These are phyloP conservation scores for Sinocyclocheilus maitianheensis DNA, from an alignment of 2,113 vertebrate species.

Conservation along the genomic window DNA sequence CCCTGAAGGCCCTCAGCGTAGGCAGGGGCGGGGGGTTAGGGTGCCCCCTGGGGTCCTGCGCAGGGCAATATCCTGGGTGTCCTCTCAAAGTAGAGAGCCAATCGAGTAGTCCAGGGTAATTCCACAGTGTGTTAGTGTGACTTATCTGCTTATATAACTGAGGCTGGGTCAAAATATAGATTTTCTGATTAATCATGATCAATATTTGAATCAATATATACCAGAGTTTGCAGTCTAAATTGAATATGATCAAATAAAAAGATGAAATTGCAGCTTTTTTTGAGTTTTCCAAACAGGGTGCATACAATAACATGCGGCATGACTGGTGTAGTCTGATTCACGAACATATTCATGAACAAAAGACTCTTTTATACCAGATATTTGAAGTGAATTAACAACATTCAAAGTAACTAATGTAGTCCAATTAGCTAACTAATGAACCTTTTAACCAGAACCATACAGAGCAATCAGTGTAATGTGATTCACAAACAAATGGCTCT, in stretches of 20 bases:
- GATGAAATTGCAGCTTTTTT: neutral
- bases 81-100: slow-evolving; percentile 56
- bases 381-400: neutral
- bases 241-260: neutral
- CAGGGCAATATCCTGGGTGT: slow-evolving; percentile 59
- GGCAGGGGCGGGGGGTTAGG: slow-evolving; percentile 38
- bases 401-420: neutral
- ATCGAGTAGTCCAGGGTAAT: slow-evolving; percentile 53
- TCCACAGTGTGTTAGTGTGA: slow-evolving; percentile 18
- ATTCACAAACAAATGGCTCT: neutral
- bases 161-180: neutral
- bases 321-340: neutral
- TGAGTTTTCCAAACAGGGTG: neutral
- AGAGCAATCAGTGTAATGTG: neutral
- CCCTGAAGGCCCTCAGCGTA: slow-evolving; percentile 31
- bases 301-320: neutral
- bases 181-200: neutral
- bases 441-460: neutral
- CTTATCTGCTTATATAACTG: slow-evolving; percentile 19
- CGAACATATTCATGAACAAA: neutral
- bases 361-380: neutral
- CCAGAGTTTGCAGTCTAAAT: neutral
- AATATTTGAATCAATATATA: neutral
- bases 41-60: slow-evolving; percentile 56
- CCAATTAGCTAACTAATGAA: neutral